A percentile compares a stretch with the other conserved stretches of the same genome.
Evolutionary conservation across 2,888 invertebrate genomes (phyloP).

Genomic region (Thymelicus acteon): DNA sequence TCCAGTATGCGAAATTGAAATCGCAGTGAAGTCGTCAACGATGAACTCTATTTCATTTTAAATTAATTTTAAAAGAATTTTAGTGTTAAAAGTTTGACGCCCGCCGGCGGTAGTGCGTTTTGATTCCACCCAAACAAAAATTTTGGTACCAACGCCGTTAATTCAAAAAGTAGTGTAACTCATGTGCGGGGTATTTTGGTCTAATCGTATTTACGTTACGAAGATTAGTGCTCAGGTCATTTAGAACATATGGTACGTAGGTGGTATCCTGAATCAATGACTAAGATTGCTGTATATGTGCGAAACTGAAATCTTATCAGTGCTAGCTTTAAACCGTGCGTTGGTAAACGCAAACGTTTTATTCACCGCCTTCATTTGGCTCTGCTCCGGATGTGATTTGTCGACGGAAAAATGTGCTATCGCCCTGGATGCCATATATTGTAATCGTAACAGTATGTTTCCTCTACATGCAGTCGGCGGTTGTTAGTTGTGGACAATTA

Average conservation of each 20-base stretch:
- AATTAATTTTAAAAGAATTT: slow-evolving; percentile 24
- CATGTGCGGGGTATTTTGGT: not conserved
- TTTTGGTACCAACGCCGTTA: not conserved
- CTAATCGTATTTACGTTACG: slow-evolving; percentile 10
- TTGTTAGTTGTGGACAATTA: slow-evolving; percentile 49
- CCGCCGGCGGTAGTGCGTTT: slow-evolving; percentile 27
- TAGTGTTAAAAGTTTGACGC: slow-evolving; percentile 18
- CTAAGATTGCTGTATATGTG: slow-evolving; percentile 51
- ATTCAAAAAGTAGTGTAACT: not conserved
- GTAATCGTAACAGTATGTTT: slow-evolving; percentile 76
- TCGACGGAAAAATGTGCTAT: slow-evolving; percentile 81
- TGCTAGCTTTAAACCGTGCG: slow-evolving; percentile 57
- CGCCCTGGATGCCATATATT: slow-evolving; percentile 67
- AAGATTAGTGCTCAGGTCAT: slow-evolving; percentile 10
- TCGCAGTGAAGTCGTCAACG: slow-evolving; percentile 69
- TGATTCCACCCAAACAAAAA: not conserved
- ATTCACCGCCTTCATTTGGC: slow-evolving; percentile 70
- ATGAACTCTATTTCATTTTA: slow-evolving; percentile 42
- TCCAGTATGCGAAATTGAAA: slow-evolving; percentile 73
- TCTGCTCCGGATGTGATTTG: slow-evolving; percentile 83
- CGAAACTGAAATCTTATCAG: slow-evolving; percentile 63
- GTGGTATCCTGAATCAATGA: slow-evolving; percentile 38
- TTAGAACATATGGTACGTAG: slow-evolving; percentile 16
- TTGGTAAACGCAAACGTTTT: slow-evolving; percentile 68
- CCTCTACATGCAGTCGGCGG: slow-evolving; percentile 67